phyloP scores from a whole-genome alignment of 2,888 invertebrate species.

The Meteorus colon region DNA sequence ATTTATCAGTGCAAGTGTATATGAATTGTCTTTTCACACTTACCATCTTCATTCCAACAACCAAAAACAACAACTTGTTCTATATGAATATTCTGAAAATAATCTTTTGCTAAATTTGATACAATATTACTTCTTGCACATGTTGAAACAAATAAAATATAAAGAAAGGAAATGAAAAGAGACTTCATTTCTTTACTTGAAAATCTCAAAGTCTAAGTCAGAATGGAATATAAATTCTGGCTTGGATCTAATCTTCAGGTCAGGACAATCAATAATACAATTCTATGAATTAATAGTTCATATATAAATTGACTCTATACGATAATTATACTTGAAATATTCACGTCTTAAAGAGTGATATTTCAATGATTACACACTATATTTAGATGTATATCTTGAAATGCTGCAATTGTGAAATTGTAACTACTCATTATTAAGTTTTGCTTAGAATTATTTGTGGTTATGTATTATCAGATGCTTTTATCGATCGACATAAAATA shows the following conservation, averaged over 20 bases:
- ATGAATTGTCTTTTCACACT: background rate
- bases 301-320: background rate
- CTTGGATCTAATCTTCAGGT: background rate
- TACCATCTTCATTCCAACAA: conserved; percentile 45
- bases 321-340: background rate
- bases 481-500: background rate
- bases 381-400: background rate
- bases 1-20: background rate
- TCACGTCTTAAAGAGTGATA: background rate
- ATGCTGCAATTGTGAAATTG: background rate
- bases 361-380: background rate
- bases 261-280: background rate
- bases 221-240: background rate
- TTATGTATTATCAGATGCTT: background rate
- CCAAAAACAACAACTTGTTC: conserved; percentile 47
- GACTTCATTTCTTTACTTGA: conserved; percentile 8
- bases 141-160: background rate
- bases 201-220: background rate
- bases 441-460: background rate
- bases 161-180: background rate
- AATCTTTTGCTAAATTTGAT: conserved; percentile 41
- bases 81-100: conserved; percentile 37
- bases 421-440: background rate
- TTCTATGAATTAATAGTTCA: background rate
- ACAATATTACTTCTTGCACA: conserved; percentile 30